Base-by-base conservation (phyloP, 2,888 invertebrate species). In the Harpalus rufipes region DNA sequence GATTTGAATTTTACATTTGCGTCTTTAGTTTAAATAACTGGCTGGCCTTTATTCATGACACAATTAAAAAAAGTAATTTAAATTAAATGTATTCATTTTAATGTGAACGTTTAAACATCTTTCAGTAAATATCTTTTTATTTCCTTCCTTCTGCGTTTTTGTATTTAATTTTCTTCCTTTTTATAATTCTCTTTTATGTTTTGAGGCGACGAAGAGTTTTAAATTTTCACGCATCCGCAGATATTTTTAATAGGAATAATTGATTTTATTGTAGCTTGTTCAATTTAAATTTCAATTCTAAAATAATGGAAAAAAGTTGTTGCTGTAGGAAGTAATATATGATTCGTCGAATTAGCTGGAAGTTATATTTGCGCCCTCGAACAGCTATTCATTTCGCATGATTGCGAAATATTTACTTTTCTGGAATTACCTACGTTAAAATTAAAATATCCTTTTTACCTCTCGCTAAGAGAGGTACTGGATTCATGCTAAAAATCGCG, bases 181-280 rank as follows among this genome's bases (percentile, higher is more conserved):
- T 59, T 80, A 41, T 80, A 80, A 58, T 25, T 80, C 61, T 61
- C 61, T 80, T 80, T 59, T 80, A 61, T 80, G 39, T 41, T 80
- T 59, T 39, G 79, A 80, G 79, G 79, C 61, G 79, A 61, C 74
- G 51, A 74, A 74, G 74, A 74, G 51, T 74, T 80, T 59, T 41
- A 80, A 59, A 80, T 80, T 80, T 80, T 59, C 59, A 80, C 59
- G 79, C 79, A 59, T 39, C 79, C 61, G 41, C 79, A 80, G 79
- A 39, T 41, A 80, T 80, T 80, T 80, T 80, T 80, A 80, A 80
- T 80, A 80, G 79, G 58, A 80, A 80, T 41, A 39, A 80, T 80
- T 80, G 79, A 59, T 80, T 78, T 80, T 80, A 80, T 80, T 80
- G 61, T 58, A 61, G 61, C 58, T 80, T 61, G 79, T 80, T 80